These are phyloP conservation scores for Prochilodus magdalenae DNA, from an alignment of 2,113 vertebrate genomes.

Conservation along the genomic window DNA sequence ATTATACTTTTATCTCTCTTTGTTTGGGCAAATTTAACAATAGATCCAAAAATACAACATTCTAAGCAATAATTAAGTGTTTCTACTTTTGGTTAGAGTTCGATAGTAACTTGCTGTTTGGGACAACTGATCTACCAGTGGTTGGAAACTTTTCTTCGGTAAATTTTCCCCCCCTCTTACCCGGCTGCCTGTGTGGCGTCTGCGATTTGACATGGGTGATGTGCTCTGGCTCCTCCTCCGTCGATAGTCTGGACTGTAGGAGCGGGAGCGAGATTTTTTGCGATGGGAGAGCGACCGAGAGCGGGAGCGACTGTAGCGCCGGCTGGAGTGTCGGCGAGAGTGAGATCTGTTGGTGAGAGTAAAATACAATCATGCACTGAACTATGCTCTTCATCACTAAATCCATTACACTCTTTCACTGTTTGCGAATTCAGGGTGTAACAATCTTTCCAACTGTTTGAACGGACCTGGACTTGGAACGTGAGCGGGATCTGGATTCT, in stretches of 20 bases:
- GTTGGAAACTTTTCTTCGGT: not conserved
- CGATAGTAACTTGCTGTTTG: not conserved
- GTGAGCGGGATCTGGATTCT: conserved; percentile 87
- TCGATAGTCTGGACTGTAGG: conserved; percentile 85
- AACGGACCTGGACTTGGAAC: conserved; percentile 89
- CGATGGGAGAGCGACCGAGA: conserved; percentile 87
- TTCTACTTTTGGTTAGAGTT: not conserved
- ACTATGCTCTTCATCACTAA: not conserved
- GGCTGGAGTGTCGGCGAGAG: conserved; percentile 86
- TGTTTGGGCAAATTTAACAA: not conserved
- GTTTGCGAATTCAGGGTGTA: no score
- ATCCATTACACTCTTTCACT: not conserved
- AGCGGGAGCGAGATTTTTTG: conserved; percentile 88
- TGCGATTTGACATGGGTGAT: conserved; percentile 89
- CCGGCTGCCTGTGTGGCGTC: conserved; percentile 86
- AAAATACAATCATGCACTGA: not conserved
- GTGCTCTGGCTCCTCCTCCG: conserved; percentile 87
- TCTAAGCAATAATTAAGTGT: no score
- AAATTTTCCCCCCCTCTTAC: no score
- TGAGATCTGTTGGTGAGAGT: conserved; percentile 78
- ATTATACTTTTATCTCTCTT: not conserved
- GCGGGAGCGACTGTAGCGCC: conserved; percentile 84
- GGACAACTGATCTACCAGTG: not conserved
- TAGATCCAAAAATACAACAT: not conserved
- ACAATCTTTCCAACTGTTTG: not conserved